These are phyloP conservation scores for Aspidiotus destructor DNA, from an alignment of 2,888 invertebrate species.

Conservation along the genomic window DNA sequence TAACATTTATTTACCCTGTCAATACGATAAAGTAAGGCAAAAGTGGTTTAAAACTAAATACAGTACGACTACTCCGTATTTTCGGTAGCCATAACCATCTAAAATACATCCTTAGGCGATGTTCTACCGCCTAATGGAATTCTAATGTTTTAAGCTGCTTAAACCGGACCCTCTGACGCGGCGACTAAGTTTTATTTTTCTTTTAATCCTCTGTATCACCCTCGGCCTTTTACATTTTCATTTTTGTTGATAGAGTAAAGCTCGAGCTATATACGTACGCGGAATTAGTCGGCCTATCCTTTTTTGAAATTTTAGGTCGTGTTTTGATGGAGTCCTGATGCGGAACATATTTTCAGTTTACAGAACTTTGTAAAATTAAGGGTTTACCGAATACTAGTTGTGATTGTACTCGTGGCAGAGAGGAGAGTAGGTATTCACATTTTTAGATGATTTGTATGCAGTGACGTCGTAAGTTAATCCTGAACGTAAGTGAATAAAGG, in stretches of 20 bases:
- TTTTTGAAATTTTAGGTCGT: no score
- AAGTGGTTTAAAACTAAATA: slow-evolving; percentile 27
- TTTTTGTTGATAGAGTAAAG: slow-evolving; percentile 18
- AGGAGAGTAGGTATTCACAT: no score
- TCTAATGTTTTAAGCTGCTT: slow-evolving; percentile 34
- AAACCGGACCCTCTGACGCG: slow-evolving; percentile 30
- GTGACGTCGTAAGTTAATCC: no score
- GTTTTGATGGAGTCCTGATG: no score
- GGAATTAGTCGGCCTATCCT: no score
- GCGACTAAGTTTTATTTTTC: slow-evolving; percentile 31
- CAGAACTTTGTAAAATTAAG: no score
- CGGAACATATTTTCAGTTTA: no score
- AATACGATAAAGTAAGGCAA: slow-evolving; percentile 24
- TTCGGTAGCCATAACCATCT: slow-evolving; percentile 28
- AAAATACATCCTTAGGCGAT: slow-evolving; percentile 29
- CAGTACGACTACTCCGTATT: slow-evolving; percentile 5
- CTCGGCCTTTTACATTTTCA: slow-evolving; percentile 32
- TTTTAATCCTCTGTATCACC: slow-evolving; percentile 32
- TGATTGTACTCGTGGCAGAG: no score
- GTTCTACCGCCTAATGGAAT: slow-evolving; percentile 34
- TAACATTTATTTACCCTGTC: slow-evolving; percentile 30
- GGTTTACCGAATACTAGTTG: no score
- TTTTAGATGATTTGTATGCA: no score
- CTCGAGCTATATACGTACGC: not conserved
- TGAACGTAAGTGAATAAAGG: no score